Base-by-base conservation (phyloP, 2,113 vertebrate species). In the Spermophilus dauricus region DNA sequence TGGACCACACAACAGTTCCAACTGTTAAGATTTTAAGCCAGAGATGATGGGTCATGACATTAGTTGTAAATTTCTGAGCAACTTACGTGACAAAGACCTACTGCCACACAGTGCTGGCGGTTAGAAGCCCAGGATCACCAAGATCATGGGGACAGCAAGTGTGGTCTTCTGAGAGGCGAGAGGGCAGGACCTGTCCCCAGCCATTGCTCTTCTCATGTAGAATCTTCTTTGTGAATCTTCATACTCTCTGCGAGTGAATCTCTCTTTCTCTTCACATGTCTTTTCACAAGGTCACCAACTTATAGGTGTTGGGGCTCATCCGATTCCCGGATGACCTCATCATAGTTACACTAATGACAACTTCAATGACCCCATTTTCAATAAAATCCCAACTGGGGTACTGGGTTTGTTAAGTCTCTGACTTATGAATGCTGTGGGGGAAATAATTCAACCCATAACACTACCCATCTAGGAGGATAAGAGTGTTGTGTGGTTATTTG, bases 191-290 rank as follows among this genome's bases (percentile, higher is more conserved):
- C 1, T 48, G 6, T 26, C 81, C 4, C 2, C 11, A 48, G 18
- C 1, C 3, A 48, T 22, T 67, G 2, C 8, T 11, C 5, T 12
- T n/a, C 7, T 24, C 8, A 5, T 86, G 3, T 10, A 30, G 14
- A 61, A 26, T 58, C 56, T 22, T 58, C 56, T 20, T 24, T 58
- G 56, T 58, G 18, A 58, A 58, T 58, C 56, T 58, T 22, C 20
- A 58, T 22, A 24, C 56, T 58, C 6, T 84, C 2, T 34, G 28
- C 24, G 34, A 30, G 0, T 70, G 8, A 1, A 0, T 56, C 4
- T 11, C 5, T 53, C 30, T 28, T 51, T 34, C 20, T 39, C 37
- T 72, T 32, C 45, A n/a, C 0, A 1, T 56, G 63, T 56, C 13
- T 67, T 72, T 72, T 53, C 20, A 37, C 39, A 24, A 28, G 14